Evolutionary conservation across 2,888 invertebrate species (phyloP).

Genomic region (Argyresthia albistria): DNA sequence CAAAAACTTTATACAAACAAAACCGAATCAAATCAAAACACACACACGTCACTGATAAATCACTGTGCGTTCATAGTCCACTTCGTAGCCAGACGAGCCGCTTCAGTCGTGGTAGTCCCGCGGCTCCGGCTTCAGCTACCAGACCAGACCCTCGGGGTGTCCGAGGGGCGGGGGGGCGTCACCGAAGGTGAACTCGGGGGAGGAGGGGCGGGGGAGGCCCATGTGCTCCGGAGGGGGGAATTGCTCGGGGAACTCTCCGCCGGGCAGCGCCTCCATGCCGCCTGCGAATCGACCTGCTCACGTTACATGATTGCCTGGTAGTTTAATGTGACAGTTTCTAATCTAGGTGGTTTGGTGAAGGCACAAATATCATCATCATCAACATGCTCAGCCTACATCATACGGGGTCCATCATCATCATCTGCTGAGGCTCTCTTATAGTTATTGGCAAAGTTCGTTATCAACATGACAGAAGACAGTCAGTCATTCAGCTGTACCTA

Average conservation of each 20-base stretch:
- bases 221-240: constrained; percentile 77
- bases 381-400: too few species aligned
- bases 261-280: constrained; percentile 73
- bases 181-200: constrained; percentile 80
- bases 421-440: too few species aligned
- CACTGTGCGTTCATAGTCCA: constrained; percentile 33
- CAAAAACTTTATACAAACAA: background rate
- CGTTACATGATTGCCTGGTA: constrained; percentile 35
- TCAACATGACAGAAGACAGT: too few species aligned
- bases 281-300: constrained; percentile 87
- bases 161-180: constrained; percentile 59
- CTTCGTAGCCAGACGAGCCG: constrained; percentile 63
- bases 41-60: background rate
- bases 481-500: too few species aligned
- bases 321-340: background rate
- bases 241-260: constrained; percentile 64
- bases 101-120: constrained; percentile 72
- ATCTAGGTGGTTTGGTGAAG: too few species aligned
- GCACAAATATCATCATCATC: too few species aligned
- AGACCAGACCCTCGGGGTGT: constrained; percentile 66
- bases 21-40: too few species aligned
- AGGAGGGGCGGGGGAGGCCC: constrained; percentile 80
- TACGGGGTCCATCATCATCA: too few species aligned
- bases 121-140: constrained; percentile 75
- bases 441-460: too few species aligned